phyloP scores from a whole-genome alignment of 1,140 invertebrate genomes.

The Zeugodacus cucurbitae region DNA sequence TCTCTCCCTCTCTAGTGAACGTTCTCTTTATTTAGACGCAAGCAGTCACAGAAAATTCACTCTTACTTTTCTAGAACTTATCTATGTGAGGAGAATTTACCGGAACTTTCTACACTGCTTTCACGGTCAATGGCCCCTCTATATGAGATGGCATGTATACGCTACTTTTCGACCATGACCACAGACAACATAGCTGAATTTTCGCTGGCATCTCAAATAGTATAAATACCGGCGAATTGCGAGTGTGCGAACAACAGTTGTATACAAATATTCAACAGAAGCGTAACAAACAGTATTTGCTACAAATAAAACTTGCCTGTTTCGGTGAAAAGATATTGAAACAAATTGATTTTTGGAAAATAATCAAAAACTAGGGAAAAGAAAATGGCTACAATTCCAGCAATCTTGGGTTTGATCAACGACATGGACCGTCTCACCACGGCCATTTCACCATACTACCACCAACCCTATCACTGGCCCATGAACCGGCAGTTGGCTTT shows the following conservation, averaged over 20 bases:
- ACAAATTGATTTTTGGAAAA: background rate
- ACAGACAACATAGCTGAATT: background rate
- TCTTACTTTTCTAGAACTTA: no score
- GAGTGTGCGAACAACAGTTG: background rate
- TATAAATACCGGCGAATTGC: background rate
- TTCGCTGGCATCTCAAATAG: background rate
- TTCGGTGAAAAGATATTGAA: background rate
- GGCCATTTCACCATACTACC: constrained; percentile 34
- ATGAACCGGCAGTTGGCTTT: background rate
- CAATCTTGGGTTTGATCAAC: constrained; percentile 40
- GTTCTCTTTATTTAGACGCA: no score
- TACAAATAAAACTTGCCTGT: background rate
- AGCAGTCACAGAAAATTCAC: no score
- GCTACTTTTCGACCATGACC: background rate
- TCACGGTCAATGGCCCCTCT: background rate
- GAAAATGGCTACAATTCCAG: constrained; percentile 40
- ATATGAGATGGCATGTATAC: background rate
- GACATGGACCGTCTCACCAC: constrained; percentile 37
- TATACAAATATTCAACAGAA: background rate
- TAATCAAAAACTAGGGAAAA: background rate
- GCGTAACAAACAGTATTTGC: background rate
- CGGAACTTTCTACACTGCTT: background rate
- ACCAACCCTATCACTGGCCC: constrained; percentile 15
- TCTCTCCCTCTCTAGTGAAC: no score
- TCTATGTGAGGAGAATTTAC: background rate